Evolutionary conservation across 2,113 vertebrate species (phyloP), one percentile per base, ranked within the genome.

Genomic region (Mionectes macconnelli): DNA sequence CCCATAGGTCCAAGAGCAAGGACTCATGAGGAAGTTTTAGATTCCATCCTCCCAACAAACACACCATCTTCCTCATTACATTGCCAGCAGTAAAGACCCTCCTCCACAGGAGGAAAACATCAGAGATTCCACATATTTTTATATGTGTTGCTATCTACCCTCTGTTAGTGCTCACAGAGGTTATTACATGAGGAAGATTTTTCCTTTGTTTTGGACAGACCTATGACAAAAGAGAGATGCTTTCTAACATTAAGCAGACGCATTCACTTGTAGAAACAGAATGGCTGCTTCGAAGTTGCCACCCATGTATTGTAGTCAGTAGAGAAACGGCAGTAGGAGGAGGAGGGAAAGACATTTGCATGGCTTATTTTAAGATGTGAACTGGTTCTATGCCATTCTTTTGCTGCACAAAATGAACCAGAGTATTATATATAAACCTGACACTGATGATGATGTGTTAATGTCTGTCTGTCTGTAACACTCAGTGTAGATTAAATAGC

Each of bases 11-110:
- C 9, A 66, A 82, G 30, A 62, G 25, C 21, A 75, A 66, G 33
- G 11, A 74, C 35, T 18, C 0, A 0, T 20, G 19, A 35, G 7
- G 27, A 62, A 64, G 25, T 60, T 28, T 37, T 70, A 45, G 22
- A 82, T 60, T 60, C 22, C 10, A 50, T 19, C 9, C 11, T 74
- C 30, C 18, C 18, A n/a, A 63, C 5, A 67, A 47, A 78, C 15
- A 49, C 9, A 59, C 8, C 10, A 47, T 31, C 39, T 69, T 93
- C 21, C 11, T 72, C 24, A 20, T 63, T 44, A 31, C 8, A 25
- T 5, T 57, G 28, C 42, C 63, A n/a, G 30, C 21, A 78, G 45
- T 33, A 35, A 73, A 78, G 25, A 64, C 13, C 5, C 15, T 50
- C 28, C 10, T 44, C 25, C 21, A 50, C 11, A 42, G 3, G 5